These are phyloP conservation scores for Typhlichthys eigenmanni DNA, from an alignment of 2,797 vertebrate species.

Conservation along the genomic window DNA sequence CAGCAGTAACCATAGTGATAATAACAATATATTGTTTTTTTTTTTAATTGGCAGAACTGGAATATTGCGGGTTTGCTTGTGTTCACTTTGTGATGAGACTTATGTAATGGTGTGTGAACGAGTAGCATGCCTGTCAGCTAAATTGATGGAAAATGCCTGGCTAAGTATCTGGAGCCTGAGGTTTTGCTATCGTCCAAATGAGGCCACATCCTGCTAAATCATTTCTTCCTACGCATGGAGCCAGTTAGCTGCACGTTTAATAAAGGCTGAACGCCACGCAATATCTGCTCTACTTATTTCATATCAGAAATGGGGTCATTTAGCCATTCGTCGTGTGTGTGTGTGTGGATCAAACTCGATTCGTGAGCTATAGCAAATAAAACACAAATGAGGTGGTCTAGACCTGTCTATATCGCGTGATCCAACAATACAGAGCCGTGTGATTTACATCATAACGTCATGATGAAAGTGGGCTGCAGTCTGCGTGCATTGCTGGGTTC, in stretches of 20 bases:
- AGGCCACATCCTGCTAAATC: slow-evolving; percentile 49
- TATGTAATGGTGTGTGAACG: slow-evolving; percentile 7
- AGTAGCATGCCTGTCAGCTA: slow-evolving; percentile 30
- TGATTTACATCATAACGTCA: not conserved
- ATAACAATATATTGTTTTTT: slow-evolving; percentile 32
- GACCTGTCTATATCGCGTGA: too few relatives aligned
- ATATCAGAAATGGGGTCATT: too few relatives aligned
- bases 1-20: slow-evolving; percentile 34
- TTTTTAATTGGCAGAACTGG: slow-evolving; percentile 42
- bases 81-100: not conserved
- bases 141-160: slow-evolving; percentile 47
- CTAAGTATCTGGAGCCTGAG: slow-evolving; percentile 15
- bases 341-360: too few relatives aligned
- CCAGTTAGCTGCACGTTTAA: slow-evolving; percentile 2
- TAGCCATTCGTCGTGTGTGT: too few relatives aligned
- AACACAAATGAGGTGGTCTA: too few relatives aligned
- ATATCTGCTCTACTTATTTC: too few relatives aligned
- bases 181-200: slow-evolving; percentile 26
- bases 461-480: not conserved
- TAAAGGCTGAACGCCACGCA: too few relatives aligned
- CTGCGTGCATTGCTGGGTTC: slow-evolving; percentile 11
- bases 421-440: not conserved
- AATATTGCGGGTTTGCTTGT: slow-evolving; percentile 6
- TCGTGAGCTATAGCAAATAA: too few relatives aligned
- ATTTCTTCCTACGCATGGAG: slow-evolving; percentile 23